Conservation (phyloP, 2,113 vertebrate species). For the Baryphthengus martii region DNA sequence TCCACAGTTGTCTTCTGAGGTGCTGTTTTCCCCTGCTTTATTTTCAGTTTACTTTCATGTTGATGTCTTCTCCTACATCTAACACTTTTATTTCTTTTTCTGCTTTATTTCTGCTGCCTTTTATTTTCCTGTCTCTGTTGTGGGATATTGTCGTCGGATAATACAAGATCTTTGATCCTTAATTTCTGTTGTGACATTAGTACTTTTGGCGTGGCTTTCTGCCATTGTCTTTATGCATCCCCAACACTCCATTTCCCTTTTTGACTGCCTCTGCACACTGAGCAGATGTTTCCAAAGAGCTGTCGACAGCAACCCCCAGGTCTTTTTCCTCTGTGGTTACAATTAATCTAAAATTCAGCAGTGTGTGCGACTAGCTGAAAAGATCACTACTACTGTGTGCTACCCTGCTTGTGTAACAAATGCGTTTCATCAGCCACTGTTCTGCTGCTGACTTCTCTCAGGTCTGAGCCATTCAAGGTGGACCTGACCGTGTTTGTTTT, state of each 20-base stretch:
- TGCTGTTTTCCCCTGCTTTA: not conserved
- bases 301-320: conserved; percentile 9
- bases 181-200: not conserved
- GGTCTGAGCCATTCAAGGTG: not conserved
- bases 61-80: not conserved
- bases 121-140: not conserved
- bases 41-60: not conserved
- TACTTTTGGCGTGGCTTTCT: not conserved
- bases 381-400: not conserved
- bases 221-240: not conserved
- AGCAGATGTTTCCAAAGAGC: conserved; percentile 56
- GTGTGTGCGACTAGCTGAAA: conserved; percentile 33
- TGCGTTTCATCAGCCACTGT: not conserved
- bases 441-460: not conserved
- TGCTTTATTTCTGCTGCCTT: not conserved
- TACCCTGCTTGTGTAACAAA: not conserved
- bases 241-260: not conserved
- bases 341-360: conserved; percentile 44
- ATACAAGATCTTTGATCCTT: not conserved
- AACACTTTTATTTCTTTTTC: not conserved
- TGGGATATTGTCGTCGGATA: not conserved
- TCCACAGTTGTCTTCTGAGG: accelerated
- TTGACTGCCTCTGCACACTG: not conserved
- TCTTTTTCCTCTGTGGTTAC: conserved; percentile 42
- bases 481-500: not conserved